Conservation (phyloP, 2,888 invertebrate genomes). For the Leptodirus hochenwartii region DNA sequence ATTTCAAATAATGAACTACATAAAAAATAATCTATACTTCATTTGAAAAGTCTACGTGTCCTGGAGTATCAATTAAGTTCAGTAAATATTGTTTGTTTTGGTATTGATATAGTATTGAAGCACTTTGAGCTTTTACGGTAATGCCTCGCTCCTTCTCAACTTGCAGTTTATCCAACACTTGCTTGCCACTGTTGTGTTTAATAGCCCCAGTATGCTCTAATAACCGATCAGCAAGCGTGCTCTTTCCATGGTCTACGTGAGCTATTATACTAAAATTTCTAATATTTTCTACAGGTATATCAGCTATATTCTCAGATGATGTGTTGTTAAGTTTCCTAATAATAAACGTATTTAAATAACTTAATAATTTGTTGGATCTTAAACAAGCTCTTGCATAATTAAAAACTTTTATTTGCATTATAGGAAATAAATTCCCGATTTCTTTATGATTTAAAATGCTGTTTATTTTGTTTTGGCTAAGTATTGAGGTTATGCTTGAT, state of each 20-base stretch:
- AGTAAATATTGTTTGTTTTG: conserved; percentile 57
- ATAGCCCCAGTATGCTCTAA: conserved; percentile 80
- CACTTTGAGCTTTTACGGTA: conserved; percentile 96
- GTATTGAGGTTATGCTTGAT: no score
- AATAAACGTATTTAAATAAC: no score
- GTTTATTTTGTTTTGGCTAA: no score
- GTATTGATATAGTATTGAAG: conserved; percentile 62
- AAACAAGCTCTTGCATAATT: no score
- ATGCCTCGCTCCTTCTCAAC: conserved; percentile 94
- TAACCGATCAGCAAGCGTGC: conserved; percentile 89
- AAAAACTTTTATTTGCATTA: no score
- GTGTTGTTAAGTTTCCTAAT: no score
- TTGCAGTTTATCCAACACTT: conserved; percentile 61
- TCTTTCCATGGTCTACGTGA: conserved; percentile 98
- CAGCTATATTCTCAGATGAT: no score
- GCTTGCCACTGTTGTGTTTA: conserved; percentile 43
- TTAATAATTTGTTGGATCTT: no score
- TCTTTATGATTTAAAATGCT: no score
- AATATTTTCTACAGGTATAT: conserved; percentile 37
- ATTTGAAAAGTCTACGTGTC: conserved; percentile 94
- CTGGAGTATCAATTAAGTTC: conserved; percentile 95
- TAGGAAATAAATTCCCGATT: no score
- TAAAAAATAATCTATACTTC: conserved; percentile 44
- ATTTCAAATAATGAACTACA: neutral
- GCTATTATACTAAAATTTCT: conserved; percentile 95